Conservation (phyloP, 1,140 invertebrate species). For the Ips typographus region DNA sequence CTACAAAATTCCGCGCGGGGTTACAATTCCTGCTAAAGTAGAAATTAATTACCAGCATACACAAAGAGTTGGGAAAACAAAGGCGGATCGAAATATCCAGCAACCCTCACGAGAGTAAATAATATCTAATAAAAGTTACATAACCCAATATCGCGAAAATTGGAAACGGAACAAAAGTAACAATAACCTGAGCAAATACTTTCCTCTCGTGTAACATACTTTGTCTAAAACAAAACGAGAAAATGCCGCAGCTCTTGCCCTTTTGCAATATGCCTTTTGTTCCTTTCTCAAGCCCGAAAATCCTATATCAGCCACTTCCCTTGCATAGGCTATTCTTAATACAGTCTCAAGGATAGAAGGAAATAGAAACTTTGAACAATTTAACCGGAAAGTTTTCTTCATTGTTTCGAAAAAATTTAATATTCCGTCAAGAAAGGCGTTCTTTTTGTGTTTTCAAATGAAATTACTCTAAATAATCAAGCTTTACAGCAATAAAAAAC, state of each 20-base stretch:
- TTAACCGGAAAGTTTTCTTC: conserved; percentile 6
- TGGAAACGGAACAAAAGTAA: background rate
- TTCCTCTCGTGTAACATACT: background rate
- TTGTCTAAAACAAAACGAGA: background rate
- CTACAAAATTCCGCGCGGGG: background rate
- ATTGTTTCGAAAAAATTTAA: background rate
- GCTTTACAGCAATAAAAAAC: background rate
- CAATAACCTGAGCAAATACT: background rate
- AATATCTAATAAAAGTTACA: background rate
- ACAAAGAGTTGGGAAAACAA: no score
- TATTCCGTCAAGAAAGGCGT: background rate
- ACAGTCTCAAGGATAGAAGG: background rate
- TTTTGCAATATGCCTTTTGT: conserved; percentile 2
- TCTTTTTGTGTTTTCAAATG: background rate
- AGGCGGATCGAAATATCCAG: no score
- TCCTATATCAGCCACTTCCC: background rate
- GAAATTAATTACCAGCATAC: no score
- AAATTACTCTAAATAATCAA: background rate
- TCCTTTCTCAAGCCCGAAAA: background rate
- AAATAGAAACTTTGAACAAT: conserved; percentile 10
- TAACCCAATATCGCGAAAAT: background rate
- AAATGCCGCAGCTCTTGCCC: background rate
- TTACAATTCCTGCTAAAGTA: no score
- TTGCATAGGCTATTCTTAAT: background rate
- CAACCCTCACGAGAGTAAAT: background rate